These are phyloP conservation scores for Halictus rubicundus DNA, from an alignment of 1,140 invertebrate genomes.

Conservation along the genomic window DNA sequence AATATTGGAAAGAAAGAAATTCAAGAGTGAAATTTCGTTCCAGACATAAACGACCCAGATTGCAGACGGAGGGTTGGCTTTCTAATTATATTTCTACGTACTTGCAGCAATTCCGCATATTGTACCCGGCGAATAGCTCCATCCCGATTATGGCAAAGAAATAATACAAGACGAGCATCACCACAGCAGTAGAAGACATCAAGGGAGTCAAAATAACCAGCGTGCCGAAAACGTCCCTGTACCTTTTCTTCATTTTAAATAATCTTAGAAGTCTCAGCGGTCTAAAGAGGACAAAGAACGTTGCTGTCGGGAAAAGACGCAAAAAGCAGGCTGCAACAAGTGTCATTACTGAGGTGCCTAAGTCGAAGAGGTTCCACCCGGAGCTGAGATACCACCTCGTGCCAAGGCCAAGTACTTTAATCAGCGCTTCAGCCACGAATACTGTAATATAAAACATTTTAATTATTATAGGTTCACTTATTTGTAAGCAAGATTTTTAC, in stretches of 20 bases:
- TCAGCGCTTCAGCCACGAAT: slow-evolving; percentile 87
- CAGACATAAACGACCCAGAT: too few relatives aligned
- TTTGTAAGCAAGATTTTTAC: slow-evolving; percentile 65
- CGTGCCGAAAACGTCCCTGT: slow-evolving; percentile 94
- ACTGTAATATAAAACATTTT: slow-evolving; percentile 81
- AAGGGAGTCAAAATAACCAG: slow-evolving; percentile 90
- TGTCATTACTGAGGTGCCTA: slow-evolving; percentile 86
- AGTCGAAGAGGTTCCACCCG: slow-evolving; percentile 94
- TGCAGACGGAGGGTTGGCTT: too few relatives aligned
- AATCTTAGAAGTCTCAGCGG: slow-evolving; percentile 85
- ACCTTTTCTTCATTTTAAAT: slow-evolving; percentile 92
- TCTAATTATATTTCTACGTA: slow-evolving; percentile 79
- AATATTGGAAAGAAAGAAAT: too few relatives aligned
- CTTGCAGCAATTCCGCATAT: slow-evolving; percentile 92
- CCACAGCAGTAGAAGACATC: slow-evolving; percentile 89
- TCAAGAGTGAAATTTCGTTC: too few relatives aligned
- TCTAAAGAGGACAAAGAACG: slow-evolving; percentile 88
- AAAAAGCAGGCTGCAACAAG: slow-evolving; percentile 86
- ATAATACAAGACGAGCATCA: slow-evolving; percentile 94
- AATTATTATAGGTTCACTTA: background rate
- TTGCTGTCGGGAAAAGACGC: slow-evolving; percentile 84
- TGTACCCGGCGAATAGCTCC: slow-evolving; percentile 90
- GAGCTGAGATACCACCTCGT: slow-evolving; percentile 87
- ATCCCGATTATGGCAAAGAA: slow-evolving; percentile 96
- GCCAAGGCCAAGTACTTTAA: slow-evolving; percentile 89